Percentiles rank a stretch among this genome's conserved stretches.
These are phyloP conservation scores for Gallinago undulata DNA, from an alignment of 2,113 vertebrate species.

Conservation along the genomic window DNA sequence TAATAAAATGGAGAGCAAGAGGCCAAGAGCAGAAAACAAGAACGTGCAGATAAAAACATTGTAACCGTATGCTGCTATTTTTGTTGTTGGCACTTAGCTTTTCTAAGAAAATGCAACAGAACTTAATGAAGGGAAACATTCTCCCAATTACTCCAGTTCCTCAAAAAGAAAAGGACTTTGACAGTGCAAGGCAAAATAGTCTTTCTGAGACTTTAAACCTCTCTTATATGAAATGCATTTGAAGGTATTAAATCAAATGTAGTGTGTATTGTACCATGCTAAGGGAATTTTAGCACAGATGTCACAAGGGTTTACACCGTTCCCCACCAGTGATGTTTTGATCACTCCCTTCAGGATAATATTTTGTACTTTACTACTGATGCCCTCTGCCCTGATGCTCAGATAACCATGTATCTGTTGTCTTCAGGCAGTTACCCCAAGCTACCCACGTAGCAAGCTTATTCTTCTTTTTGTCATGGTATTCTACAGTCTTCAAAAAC, in stretches of 20 bases:
- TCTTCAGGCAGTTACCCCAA: background rate
- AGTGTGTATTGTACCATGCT: background rate
- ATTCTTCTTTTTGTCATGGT: background rate
- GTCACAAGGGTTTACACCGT: background rate
- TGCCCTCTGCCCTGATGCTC: background rate
- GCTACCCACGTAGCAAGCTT: background rate
- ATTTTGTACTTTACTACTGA: background rate
- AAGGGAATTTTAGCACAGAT: background rate
- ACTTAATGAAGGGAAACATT: background rate
- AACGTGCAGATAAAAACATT: background rate
- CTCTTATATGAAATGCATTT: background rate
- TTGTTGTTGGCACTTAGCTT: background rate
- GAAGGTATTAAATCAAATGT: background rate
- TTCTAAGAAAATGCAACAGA: slow-evolving; percentile 11
- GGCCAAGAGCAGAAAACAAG: background rate
- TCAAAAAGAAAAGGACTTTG: background rate
- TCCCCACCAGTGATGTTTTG: background rate
- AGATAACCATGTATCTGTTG: background rate
- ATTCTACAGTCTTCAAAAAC: background rate
- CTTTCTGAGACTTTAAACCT: background rate
- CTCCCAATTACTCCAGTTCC: background rate
- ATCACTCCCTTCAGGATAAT: background rate
- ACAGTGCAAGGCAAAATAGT: background rate
- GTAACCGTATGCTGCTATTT: background rate
- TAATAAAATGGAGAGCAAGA: background rate